phyloP scores from a whole-genome alignment of 2,797 vertebrate species.

The Apogon talboti region DNA sequence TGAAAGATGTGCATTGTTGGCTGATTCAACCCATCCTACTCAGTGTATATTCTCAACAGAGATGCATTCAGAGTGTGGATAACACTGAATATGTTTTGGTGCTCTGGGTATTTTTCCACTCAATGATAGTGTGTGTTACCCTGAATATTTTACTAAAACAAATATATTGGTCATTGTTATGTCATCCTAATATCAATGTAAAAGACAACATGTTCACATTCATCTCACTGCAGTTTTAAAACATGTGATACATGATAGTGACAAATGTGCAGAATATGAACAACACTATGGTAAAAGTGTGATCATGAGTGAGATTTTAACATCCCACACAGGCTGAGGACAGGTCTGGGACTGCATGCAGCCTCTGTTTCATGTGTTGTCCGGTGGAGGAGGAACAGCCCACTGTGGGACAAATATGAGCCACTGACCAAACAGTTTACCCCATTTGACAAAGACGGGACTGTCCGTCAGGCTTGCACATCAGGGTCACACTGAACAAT shows the following conservation, averaged over 20 bases:
- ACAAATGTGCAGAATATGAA: too few species aligned
- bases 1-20: constrained; percentile 61
- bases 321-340: constrained; percentile 7
- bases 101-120: constrained; percentile 5
- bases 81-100: neutral
- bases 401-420: constrained; percentile 11
- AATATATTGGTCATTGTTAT: too few species aligned
- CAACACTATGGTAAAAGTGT: neutral
- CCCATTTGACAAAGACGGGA: constrained; percentile 56
- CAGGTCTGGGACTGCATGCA: constrained; percentile 15
- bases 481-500: neutral
- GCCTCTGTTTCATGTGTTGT: constrained; percentile 37
- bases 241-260: too few species aligned
- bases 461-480: constrained; percentile 34
- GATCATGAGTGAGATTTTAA: constrained; percentile 1
- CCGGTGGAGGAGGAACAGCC: constrained; percentile 18
- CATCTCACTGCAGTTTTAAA: too few species aligned
- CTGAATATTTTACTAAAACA: neutral
- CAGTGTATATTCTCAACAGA: constrained; percentile 17
- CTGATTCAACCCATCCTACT: constrained; percentile 10
- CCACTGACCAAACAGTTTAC: constrained; percentile 34
- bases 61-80: neutral
- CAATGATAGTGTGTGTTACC: neutral
- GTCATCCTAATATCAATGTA: too few species aligned
- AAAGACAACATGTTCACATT: too few species aligned